These are phyloP conservation scores for Chinchilla lanigera DNA, from an alignment of 2,113 vertebrate genomes.

Conservation along the genomic window DNA sequence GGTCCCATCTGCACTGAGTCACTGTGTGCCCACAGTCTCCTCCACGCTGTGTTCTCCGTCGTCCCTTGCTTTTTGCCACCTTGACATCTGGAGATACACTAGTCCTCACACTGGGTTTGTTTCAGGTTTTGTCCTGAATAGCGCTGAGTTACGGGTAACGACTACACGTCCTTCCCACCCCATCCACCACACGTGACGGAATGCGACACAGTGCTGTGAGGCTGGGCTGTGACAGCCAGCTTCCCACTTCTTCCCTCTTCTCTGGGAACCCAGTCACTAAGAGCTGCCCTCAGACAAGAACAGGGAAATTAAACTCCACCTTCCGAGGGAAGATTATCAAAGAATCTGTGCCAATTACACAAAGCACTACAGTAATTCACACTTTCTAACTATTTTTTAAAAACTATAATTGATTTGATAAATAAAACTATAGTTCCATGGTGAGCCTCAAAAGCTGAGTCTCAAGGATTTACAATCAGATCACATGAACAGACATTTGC, in stretches of 20 bases:
- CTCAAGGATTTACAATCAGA: not conserved
- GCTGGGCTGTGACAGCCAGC: too few relatives aligned
- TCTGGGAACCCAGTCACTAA: not conserved
- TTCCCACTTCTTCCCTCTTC: not conserved
- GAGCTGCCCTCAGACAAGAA: not conserved
- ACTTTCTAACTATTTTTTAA: not conserved
- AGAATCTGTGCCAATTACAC: not conserved
- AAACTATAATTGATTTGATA: not conserved
- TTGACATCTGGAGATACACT: not conserved
- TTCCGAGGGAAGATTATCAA: not conserved
- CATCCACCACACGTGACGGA: not conserved
- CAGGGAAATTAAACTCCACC: not conserved
- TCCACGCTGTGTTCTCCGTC: not conserved
- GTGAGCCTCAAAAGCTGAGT: not conserved
- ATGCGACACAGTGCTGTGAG: rapidly evolving
- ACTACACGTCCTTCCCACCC: not conserved
- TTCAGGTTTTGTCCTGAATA: not conserved
- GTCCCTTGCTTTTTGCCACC: not conserved
- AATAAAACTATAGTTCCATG: not conserved
- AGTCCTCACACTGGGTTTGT: not conserved
- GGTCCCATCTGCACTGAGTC: not conserved
- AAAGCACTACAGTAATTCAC: not conserved
- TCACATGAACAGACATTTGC: not conserved
- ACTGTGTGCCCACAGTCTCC: not conserved
- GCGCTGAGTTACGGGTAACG: not conserved